phyloP scores from a whole-genome alignment of 2,113 vertebrate genomes.

The Thalassoma bifasciatum region DNA sequence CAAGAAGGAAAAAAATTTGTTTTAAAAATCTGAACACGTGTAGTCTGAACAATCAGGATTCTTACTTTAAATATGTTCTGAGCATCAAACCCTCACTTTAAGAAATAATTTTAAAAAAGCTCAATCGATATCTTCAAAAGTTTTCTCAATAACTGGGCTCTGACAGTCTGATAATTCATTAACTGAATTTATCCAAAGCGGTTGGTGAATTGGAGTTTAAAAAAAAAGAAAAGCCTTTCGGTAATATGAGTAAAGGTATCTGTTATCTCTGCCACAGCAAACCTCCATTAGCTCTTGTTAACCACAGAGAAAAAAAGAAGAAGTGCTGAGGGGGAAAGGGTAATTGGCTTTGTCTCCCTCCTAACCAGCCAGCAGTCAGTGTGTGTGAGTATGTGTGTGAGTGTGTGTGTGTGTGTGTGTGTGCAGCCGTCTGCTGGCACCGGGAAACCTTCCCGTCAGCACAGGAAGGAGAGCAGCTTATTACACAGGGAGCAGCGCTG shows the following conservation, averaged over 20 bases:
- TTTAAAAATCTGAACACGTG: too few relatives aligned
- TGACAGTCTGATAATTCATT: not conserved
- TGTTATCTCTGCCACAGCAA: conserved; percentile 10
- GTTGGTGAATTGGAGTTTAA: not conserved
- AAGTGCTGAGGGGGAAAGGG: not conserved
- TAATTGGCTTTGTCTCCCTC: conserved; percentile 46
- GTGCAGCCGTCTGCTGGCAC: conserved; percentile 26
- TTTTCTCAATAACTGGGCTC: not conserved
- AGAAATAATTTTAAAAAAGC: not conserved
- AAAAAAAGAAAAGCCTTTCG: too few relatives aligned
- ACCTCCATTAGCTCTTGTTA: conserved; percentile 51
- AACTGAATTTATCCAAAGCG: not conserved
- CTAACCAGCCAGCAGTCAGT: conserved; percentile 15
- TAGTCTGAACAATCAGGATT: too few relatives aligned
- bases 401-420: too few relatives aligned
- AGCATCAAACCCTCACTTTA: too few relatives aligned
- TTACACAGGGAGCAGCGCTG: conserved; percentile 51
- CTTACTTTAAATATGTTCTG: too few relatives aligned
- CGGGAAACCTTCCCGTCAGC: conserved; percentile 59
- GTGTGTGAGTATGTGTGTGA: too few relatives aligned
- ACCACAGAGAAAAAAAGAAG: not conserved
- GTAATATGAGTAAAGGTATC: conserved; percentile 2
- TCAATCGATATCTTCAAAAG: not conserved
- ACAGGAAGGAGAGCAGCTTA: conserved; percentile 41
- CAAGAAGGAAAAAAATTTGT: too few relatives aligned